These are phyloP conservation scores for Phrynocephalus versicolor DNA, from an alignment of 2,113 vertebrate genomes.

Conservation along the genomic window DNA sequence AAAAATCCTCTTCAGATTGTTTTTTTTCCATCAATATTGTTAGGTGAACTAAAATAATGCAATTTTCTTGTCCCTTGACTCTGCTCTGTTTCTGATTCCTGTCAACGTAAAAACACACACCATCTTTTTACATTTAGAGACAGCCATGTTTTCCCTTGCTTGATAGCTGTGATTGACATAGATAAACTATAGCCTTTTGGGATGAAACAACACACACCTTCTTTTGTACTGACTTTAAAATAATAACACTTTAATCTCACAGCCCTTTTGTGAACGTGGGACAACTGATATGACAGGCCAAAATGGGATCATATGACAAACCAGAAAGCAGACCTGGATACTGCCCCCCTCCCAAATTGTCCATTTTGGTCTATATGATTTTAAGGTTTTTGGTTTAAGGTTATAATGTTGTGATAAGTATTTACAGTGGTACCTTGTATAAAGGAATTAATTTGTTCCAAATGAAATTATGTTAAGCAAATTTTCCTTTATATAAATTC, in stretches of 20 bases:
- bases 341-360: too few species aligned
- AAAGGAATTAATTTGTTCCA: too few species aligned
- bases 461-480: too few species aligned
- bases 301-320: background rate
- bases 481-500: too few species aligned
- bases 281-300: background rate
- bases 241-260: background rate
- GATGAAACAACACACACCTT: background rate
- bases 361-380: too few species aligned
- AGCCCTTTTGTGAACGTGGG: background rate
- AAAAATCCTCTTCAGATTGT: background rate
- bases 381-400: too few species aligned
- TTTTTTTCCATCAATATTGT: background rate
- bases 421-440: too few species aligned
- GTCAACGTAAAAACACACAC: background rate
- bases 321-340: background rate
- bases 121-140: background rate
- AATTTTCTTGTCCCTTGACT: background rate
- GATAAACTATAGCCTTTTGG: background rate
- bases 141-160: background rate
- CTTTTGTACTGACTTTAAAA: background rate
- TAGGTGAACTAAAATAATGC: too few species aligned
- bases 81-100: background rate
- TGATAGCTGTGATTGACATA: background rate
- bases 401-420: too few species aligned